phyloP scores from a whole-genome alignment of 2,113 vertebrate species.

The Mormoops blainvillei region DNA sequence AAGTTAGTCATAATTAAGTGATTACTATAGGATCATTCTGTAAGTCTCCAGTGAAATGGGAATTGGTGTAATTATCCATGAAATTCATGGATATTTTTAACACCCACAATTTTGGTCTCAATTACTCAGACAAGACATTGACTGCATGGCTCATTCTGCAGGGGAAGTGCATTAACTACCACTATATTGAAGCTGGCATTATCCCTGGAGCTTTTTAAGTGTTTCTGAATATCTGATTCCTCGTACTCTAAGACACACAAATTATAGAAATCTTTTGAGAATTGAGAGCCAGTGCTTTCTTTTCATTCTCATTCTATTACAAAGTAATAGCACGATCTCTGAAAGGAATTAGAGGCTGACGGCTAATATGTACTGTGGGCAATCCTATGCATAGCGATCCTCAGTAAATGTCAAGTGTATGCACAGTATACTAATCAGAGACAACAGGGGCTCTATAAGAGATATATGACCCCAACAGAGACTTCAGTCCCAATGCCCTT shows the following conservation, averaged over 20 bases:
- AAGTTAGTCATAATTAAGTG: conserved; percentile 55
- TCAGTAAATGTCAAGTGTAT: conserved; percentile 29
- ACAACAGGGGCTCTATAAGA: background rate
- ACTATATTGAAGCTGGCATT: background rate
- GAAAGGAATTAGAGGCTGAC: conserved; percentile 13
- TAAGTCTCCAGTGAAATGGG: conserved; percentile 39
- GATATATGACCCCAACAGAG: background rate
- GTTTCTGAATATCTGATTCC: conserved; percentile 53
- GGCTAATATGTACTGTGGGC: conserved; percentile 19
- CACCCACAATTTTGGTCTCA: conserved; percentile 30
- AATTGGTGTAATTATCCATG: conserved; percentile 48
- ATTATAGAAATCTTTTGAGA: conserved; percentile 48
- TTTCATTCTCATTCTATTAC: conserved; percentile 5
- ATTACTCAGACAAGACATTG: conserved; percentile 42
- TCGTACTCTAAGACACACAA: conserved; percentile 32
- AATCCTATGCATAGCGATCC: background rate
- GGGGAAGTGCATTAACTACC: background rate
- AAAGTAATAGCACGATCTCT: conserved; percentile 33
- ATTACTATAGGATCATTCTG: background rate
- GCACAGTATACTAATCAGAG: background rate
- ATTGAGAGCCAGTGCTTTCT: conserved; percentile 29
- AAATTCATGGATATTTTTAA: conserved; percentile 51
- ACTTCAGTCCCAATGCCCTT: background rate
- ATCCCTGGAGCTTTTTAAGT: background rate
- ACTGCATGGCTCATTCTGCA: background rate